Base-by-base conservation (phyloP, 2,888 invertebrate species). In the Oscheius sp. region DNA sequence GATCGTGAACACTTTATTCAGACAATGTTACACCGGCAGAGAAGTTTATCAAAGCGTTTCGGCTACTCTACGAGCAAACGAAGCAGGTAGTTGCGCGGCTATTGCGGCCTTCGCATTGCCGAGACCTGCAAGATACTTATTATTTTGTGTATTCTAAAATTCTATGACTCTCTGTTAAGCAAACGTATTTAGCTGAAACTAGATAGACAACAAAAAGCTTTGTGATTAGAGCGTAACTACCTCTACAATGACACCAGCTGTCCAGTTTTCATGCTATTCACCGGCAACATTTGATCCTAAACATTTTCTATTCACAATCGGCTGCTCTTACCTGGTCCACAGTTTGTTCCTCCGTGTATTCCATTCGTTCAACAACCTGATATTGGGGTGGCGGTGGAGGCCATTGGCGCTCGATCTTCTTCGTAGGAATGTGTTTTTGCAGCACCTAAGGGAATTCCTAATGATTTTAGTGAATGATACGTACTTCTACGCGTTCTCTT, bases 331-430 rank as follows among this genome's bases (percentile, higher is more conserved):
- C 54, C 54, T 54, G 54, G 33, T 54, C 54, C 20, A 54, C 59
- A 22, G 44, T 41, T 41, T 41, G 41, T 24, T 57, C 57, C 33
- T 49, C 49, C 6, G 12, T 38, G 24, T 26, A 9, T 57, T 64
- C 59, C 3, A 44, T 44, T 3, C 30, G 8, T 28, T 59, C 28
- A 30, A 59, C 56, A 75, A 76, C 74, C 68, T 76, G 74, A 56
- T 78, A 80, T 56, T 77, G 76, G 32, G 77, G 78, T 41, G 78
- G 78, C 50, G 78, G 75, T 65, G 82, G 82, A 62, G 80, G 80
- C 80, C 80, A 81, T 65, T 77, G 77, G 64, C 77, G 68, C 50
- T 80, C 73, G 38, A 72, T 71, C 30, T 73, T 78, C 67, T 73
- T 78, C 24, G 74, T 71, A 9, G 81, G 81, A 51, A 82, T 73